These are phyloP conservation scores for Temnothorax ravouxi DNA, from an alignment of 2,888 invertebrate genomes.

Conservation along the genomic window DNA sequence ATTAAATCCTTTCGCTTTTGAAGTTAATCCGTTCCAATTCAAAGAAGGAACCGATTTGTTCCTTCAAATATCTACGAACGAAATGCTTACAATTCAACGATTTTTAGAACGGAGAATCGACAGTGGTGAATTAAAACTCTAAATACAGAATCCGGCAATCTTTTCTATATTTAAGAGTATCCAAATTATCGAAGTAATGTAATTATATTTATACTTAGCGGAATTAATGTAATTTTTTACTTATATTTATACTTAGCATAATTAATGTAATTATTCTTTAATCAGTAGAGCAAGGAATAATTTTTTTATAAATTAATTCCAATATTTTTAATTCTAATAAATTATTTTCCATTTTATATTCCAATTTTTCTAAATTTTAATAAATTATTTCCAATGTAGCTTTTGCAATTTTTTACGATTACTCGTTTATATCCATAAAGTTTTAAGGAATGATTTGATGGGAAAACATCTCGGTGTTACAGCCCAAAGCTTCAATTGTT, in stretches of 20 bases:
- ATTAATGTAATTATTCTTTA: slow-evolving; percentile 1
- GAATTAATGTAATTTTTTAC: background rate
- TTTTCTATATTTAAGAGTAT: background rate
- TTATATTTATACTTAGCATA: background rate
- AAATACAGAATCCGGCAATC: background rate
- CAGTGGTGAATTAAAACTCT: background rate
- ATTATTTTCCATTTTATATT: no score
- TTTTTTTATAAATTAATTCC: background rate
- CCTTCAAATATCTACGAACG: slow-evolving; percentile 1
- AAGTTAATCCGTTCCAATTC: background rate
- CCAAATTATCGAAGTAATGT: background rate
- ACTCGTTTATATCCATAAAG: background rate
- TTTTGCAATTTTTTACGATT: background rate
- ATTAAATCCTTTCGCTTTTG: slow-evolving; percentile 7
- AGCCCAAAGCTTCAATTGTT: background rate
- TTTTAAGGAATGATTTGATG: background rate
- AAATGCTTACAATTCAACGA: background rate
- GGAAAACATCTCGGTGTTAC: background rate
- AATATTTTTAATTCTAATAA: no score
- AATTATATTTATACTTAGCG: background rate
- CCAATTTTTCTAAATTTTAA: background rate
- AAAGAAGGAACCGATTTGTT: background rate
- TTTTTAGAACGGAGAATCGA: background rate
- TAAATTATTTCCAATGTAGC: background rate
- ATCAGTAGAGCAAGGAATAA: background rate